These are phyloP conservation scores for Polietes domitor DNA, from an alignment of 2,888 invertebrate species.

Conservation along the genomic window DNA sequence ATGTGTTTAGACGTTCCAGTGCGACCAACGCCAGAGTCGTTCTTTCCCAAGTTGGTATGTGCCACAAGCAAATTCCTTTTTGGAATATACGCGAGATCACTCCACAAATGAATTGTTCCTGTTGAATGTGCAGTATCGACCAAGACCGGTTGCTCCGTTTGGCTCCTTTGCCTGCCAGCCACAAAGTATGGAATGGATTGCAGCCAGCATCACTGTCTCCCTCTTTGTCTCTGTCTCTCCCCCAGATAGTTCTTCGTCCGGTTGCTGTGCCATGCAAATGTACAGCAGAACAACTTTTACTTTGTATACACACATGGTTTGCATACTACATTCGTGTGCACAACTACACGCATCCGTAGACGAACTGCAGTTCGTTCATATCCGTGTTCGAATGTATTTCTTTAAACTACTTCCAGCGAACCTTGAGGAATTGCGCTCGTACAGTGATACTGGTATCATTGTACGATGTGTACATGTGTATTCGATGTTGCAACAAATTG, in stretches of 20 bases:
- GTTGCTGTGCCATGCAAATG: neutral
- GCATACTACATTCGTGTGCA: neutral
- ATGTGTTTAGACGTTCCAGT: neutral
- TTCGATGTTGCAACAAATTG: conserved; percentile 52
- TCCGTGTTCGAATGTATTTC: neutral
- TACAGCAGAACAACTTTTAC: neutral
- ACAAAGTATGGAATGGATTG: conserved; percentile 51
- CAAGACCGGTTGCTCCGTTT: neutral
- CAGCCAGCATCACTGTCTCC: neutral
- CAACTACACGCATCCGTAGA: neutral
- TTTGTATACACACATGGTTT: neutral
- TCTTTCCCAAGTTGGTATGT: conserved; percentile 10
- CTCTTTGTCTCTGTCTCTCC: too few relatives aligned
- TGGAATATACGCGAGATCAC: conserved; percentile 42
- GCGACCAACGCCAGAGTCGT: neutral
- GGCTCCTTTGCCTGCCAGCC: neutral
- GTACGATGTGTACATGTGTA: too few relatives aligned
- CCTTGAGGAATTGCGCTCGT: conserved; percentile 38
- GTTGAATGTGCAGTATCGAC: conserved; percentile 4
- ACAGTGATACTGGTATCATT: too few relatives aligned
- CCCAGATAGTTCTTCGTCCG: too few relatives aligned
- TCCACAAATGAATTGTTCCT: conserved; percentile 3
- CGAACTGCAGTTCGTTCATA: neutral
- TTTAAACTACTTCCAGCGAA: conserved; percentile 32
- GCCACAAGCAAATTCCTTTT: neutral